Evolutionary conservation across 2,888 invertebrate genomes (phyloP), one percentile per base, ranked within the genome.

Genomic region (Phyllotreta cruciferae): DNA sequence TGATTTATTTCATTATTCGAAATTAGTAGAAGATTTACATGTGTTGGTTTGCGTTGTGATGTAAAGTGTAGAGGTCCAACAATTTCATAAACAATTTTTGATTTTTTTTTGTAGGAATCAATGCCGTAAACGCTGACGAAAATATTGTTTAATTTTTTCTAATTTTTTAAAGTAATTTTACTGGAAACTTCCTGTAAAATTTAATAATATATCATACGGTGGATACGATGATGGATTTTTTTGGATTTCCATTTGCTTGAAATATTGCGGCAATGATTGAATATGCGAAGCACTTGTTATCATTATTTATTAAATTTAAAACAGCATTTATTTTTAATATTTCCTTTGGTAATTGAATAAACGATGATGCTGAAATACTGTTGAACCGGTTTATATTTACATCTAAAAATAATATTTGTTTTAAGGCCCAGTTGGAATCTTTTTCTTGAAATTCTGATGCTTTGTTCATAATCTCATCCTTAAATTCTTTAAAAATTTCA

Each of bases 31-130:
- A 55, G 42, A 24, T 55, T 55, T 6, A 55, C 41, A 10, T 55
- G 55, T 39, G 41, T 55, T 34, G 55, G 10, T 41, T 41, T 41
- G n/a, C 55, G 55, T 6, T 9, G 9, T 34, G 55, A 55, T 13
- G 55, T 55, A 55, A 55, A 56, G 39, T 44, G 35, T 9, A 52
- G 10, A n/a, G 37, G 52, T 34, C 44, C 56, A 6, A 56, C 44
- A 3, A 56, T 36, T n/a, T 56, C 56, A 2, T 42, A 44, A 56
- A 42, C 35, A 2, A 9, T 44, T 44, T 34, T n/a, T 3, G 44
- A 42, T n/a, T 56, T 13, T 14, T 35, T 3, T 37, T 14, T n/a
- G 13, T 44, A 35, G n/a, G 53, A 37, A 14, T 53, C 53, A 53
- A 54, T 14, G 11, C 41, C 41, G 34, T 24, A 54, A 9, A 54